Evolutionary conservation across 2,888 invertebrate genomes (phyloP).

Genomic region (Acleris emargana): DNA sequence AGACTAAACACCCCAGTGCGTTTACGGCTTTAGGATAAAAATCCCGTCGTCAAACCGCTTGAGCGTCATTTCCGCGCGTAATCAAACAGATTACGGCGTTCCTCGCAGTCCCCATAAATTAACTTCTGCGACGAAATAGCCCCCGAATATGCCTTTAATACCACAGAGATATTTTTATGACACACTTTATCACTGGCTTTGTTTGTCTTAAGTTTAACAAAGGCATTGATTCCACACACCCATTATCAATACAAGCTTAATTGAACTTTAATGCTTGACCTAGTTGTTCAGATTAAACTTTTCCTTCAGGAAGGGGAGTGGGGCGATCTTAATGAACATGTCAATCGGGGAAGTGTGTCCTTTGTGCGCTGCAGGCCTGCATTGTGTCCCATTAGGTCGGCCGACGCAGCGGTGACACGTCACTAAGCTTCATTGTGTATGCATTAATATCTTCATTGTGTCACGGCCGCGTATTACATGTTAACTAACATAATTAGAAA

Average conservation of each 20-base stretch:
- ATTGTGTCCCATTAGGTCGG: conserved; percentile 24
- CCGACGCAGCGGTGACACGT: conserved; percentile 1
- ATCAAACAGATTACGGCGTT: conserved; percentile 35
- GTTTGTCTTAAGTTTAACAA: conserved; percentile 10
- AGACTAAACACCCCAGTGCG: too few species aligned
- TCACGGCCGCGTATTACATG: too few species aligned
- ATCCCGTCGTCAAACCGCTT: conserved; percentile 15
- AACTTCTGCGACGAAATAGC: conserved; percentile 25
- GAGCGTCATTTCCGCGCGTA: conserved; percentile 31
- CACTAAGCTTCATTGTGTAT: conserved; percentile 16
- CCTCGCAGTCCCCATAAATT: conserved; percentile 27
- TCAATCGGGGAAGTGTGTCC: conserved; percentile 21
- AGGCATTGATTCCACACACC: conserved; percentile 13
- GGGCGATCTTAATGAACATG: conserved; percentile 33
- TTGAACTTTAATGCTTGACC: conserved; percentile 20
- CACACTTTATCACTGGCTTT: background rate
- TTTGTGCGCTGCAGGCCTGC: conserved; percentile 27
- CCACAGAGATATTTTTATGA: conserved; percentile 19
- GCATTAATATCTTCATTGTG: conserved; percentile 2
- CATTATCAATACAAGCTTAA: background rate
- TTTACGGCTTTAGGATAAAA: background rate
- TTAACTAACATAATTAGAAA: too few species aligned
- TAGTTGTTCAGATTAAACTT: conserved; percentile 22
- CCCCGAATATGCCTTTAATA: conserved; percentile 17
- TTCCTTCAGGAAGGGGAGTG: conserved; percentile 1